Base-by-base conservation (phyloP, 1,140 invertebrate species). In the Platyura marginata region DNA sequence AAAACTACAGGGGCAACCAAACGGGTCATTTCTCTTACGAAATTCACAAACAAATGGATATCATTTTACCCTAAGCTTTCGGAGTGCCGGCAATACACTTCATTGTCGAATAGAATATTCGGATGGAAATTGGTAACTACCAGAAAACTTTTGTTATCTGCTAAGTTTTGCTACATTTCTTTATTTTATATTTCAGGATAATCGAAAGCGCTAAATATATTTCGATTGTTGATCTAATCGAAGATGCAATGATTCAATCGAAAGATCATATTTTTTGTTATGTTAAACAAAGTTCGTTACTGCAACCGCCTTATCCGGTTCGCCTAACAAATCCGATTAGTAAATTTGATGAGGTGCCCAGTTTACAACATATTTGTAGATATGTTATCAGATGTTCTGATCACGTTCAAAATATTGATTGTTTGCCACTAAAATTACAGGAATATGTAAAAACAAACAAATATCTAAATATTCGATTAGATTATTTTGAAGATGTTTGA, bases 261-360 rank as follows among this genome's bases (percentile, higher is more conserved):
- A 70, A 76, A 46, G 68, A 70, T 11, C 72, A 75, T 25, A 71
- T 79, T n/a, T 79, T 79, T 54, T 81, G 78, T 59, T 81, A 83
- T 54, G 79, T 77, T 2, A 66, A 75, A 50, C 64, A 75, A 9
- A 63, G 71, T 21, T 70, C 71, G 43, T 8, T 29, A 8, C 70
- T 73, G 49, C 68, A 73, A 46, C 75, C 76, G 19, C 72, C 75
- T 41, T 78, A 77, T 58, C 76, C 77, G 16, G 78, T 82, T 23
- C 68, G 77, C 42, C 59, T 86, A n/a, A 79, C 75, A 25, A 79
- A 79, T 56, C 81, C 82, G 16, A 66, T 86, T 10, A 84, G 81
- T 39, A 65, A 81, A 43, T 84, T 82, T 51, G 74, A 70, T 18
- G 70, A 81, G 59, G 77, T 85, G 39, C 68, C 75, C 46, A 74